phyloP scores from a whole-genome alignment of 1,140 invertebrate genomes.

The Heliconius eleuchia region DNA sequence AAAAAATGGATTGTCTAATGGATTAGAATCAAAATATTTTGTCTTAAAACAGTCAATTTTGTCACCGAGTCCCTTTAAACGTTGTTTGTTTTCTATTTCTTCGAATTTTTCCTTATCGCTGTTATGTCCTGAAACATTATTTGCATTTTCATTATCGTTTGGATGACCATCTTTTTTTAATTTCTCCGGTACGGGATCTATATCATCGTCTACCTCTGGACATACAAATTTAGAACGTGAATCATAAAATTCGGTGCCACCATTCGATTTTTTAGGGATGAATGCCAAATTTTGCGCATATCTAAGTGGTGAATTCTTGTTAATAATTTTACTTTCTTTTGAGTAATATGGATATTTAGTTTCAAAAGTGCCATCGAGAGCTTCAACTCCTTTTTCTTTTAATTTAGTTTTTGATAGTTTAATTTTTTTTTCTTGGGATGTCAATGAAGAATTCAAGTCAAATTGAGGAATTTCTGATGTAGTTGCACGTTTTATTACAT shows the following conservation, averaged over 20 bases:
- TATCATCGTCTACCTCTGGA: constrained; percentile 77
- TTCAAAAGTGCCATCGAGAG: background rate
- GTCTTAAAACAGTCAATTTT: constrained; percentile 88
- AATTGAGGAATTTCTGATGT: constrained; percentile 56
- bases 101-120: constrained; percentile 50
- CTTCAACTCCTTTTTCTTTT: background rate
- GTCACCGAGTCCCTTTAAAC: constrained; percentile 83
- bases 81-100: constrained; percentile 56
- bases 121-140: constrained; percentile 32
- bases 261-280: constrained; percentile 81
- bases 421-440: constrained; percentile 49
- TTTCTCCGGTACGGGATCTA: constrained; percentile 81
- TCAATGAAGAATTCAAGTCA: constrained; percentile 53
- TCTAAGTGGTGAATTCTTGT: constrained; percentile 82
- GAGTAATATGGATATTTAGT: constrained; percentile 82
- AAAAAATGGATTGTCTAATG: constrained; percentile 89
- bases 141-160: constrained; percentile 41
- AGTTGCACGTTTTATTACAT: constrained; percentile 56
- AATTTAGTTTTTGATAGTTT: constrained; percentile 49
- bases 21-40: constrained; percentile 88
- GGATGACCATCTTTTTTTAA: constrained; percentile 73
- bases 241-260: constrained; percentile 84
- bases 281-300: constrained; percentile 83
- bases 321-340: constrained; percentile 57
- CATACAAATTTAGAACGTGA: constrained; percentile 75